These are phyloP conservation scores for Drepanosiphum platanoidis DNA, from an alignment of 2,888 invertebrate genomes.

Conservation along the genomic window DNA sequence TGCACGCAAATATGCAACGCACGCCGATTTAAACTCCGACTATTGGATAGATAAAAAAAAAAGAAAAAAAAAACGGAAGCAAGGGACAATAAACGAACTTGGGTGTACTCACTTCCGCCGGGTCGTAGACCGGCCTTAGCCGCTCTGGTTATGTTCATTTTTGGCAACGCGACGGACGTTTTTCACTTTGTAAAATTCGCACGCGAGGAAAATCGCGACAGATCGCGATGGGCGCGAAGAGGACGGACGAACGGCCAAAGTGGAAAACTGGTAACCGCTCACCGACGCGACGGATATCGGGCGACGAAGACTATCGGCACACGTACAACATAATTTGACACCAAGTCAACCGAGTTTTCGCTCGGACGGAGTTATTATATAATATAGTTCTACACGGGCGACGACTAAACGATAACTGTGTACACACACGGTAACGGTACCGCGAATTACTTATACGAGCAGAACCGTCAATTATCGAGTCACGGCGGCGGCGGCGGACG, in stretches of 20 bases:
- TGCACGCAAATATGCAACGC: no score
- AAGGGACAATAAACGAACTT: neutral
- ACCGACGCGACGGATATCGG: neutral
- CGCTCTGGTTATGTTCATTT: constrained; percentile 50
- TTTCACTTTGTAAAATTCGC: neutral
- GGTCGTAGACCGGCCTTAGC: constrained; percentile 26
- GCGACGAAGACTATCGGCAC: neutral
- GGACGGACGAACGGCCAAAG: neutral
- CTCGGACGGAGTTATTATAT: no score
- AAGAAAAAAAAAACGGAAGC: neutral
- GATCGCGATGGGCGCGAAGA: neutral
- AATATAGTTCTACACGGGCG: neutral
- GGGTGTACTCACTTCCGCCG: constrained; percentile 11
- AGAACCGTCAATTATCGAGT: neutral
- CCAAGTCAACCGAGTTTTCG: no score
- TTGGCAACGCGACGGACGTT: neutral
- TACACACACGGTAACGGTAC: neutral
- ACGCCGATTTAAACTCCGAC: neutral
- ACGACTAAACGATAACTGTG: neutral
- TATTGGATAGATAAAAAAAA: neutral
- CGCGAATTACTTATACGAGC: neutral
- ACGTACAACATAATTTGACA: neutral
- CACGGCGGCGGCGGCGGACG: neutral
- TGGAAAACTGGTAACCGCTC: neutral
- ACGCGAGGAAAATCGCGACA: neutral